These are phyloP conservation scores for Nemurella pictetii DNA, from an alignment of 2,888 invertebrate genomes.

Conservation along the genomic window DNA sequence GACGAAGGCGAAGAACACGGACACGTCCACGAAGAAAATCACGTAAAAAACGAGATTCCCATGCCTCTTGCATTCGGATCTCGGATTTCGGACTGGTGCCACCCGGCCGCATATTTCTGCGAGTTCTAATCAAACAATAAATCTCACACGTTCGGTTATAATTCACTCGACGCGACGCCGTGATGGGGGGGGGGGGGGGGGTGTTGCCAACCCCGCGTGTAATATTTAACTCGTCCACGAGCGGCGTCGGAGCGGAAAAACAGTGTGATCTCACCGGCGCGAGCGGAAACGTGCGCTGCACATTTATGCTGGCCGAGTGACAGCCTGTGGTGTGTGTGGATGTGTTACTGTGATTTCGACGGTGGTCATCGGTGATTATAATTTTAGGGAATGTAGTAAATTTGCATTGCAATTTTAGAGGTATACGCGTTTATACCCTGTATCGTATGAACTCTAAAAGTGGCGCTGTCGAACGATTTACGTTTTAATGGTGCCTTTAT, in stretches of 20 bases:
- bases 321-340: too few relatives aligned
- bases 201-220: neutral
- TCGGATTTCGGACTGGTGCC: neutral
- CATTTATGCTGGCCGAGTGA: too few relatives aligned
- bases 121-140: conserved; percentile 29
- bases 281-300: too few relatives aligned
- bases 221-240: neutral
- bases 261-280: neutral
- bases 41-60: conserved; percentile 29
- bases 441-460: too few relatives aligned
- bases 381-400: too few relatives aligned
- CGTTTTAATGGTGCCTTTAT: too few relatives aligned
- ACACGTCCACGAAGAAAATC: too few relatives aligned
- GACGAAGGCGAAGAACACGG: neutral
- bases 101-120: neutral
- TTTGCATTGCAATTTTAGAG: too few relatives aligned
- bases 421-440: too few relatives aligned
- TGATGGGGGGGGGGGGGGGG: neutral
- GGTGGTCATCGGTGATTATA: too few relatives aligned
- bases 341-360: too few relatives aligned
- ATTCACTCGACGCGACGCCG: conserved; percentile 12
- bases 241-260: neutral
- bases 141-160: conserved; percentile 28
- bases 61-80: conserved; percentile 20
- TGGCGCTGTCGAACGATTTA: too few relatives aligned